These are phyloP conservation scores for Luidia sarsii DNA, from an alignment of 53 echinoderm and acorn worm genomes.

Conservation along the genomic window DNA sequence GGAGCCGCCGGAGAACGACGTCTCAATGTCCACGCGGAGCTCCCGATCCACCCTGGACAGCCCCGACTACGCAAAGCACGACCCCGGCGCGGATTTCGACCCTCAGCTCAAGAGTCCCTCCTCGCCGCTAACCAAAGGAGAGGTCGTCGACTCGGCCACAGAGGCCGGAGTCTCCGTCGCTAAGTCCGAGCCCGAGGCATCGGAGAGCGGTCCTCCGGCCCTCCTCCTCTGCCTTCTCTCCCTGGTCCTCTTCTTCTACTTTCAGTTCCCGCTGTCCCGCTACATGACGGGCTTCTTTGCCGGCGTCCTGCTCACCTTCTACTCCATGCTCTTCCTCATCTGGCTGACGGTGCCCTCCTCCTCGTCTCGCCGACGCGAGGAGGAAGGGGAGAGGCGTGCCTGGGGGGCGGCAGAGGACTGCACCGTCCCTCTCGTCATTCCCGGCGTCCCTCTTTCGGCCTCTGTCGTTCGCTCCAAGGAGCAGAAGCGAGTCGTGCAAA, in stretches of 20 bases:
- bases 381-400: constrained; percentile 42
- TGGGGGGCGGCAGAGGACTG: constrained; percentile 54
- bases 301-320: constrained; percentile 78
- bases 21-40: constrained; percentile 23
- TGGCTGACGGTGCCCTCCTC: constrained; percentile 70
- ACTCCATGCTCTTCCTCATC: constrained; percentile 66
- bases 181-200: not conserved
- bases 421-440: constrained; percentile 59
- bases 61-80: constrained; percentile 18
- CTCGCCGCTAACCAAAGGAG: constrained; percentile 30
- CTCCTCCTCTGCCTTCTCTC: constrained; percentile 51
- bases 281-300: constrained; percentile 76
- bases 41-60: constrained; percentile 28
- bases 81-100: constrained; percentile 21
- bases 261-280: constrained; percentile 72
- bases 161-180: not conserved
- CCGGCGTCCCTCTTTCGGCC: constrained; percentile 66
- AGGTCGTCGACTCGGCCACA: not conserved
- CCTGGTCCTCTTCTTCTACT: constrained; percentile 68
- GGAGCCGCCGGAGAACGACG: constrained; percentile 3
- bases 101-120: constrained; percentile 43
- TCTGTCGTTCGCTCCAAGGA: constrained; percentile 76
- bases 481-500: constrained; percentile 68
- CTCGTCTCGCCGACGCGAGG: constrained; percentile 14
- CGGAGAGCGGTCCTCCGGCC: constrained; percentile 43